Conservation (phyloP, 1,140 invertebrate genomes). For the Laupala kohalensis region DNA sequence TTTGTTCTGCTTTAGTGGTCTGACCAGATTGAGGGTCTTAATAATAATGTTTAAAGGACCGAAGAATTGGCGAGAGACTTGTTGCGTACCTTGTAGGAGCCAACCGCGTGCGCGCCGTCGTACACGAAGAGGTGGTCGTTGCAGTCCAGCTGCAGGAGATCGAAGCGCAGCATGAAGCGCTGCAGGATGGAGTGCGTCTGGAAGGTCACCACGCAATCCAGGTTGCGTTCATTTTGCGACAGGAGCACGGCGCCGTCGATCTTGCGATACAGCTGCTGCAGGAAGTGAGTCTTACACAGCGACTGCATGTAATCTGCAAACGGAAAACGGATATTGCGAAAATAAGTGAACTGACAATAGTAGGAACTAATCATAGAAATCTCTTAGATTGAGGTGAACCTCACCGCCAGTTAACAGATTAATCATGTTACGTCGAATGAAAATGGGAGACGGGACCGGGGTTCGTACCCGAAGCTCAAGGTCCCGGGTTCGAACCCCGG, state of each 20-base stretch:
- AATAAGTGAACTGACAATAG: no score
- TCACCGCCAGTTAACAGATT: no score
- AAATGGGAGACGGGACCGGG: no score
- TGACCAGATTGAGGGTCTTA: no score
- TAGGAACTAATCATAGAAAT: no score
- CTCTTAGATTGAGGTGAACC: no score
- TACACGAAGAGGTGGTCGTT: constrained; percentile 87
- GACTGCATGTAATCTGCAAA: constrained; percentile 73
- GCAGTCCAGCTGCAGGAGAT: constrained; percentile 70
- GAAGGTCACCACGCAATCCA: constrained; percentile 83
- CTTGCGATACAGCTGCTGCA: constrained; percentile 73
- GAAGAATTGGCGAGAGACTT: no score
- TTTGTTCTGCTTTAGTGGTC: no score
- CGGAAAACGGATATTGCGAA: constrained; percentile 20
- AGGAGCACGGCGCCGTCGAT: constrained; percentile 79
- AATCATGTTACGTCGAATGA: no score
- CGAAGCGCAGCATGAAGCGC: constrained; percentile 83
- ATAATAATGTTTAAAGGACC: no score
- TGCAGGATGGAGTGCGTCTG: constrained; percentile 87
- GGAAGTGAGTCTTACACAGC: constrained; percentile 73
- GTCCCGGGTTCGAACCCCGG: no score
- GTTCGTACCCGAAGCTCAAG: no score
- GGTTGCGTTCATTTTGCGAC: constrained; percentile 75
- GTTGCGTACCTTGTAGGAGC: constrained; percentile 66
- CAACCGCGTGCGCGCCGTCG: constrained; percentile 78